These are phyloP conservation scores for Centropristis striata DNA, from an alignment of 2,113 vertebrate species.

Conservation along the genomic window DNA sequence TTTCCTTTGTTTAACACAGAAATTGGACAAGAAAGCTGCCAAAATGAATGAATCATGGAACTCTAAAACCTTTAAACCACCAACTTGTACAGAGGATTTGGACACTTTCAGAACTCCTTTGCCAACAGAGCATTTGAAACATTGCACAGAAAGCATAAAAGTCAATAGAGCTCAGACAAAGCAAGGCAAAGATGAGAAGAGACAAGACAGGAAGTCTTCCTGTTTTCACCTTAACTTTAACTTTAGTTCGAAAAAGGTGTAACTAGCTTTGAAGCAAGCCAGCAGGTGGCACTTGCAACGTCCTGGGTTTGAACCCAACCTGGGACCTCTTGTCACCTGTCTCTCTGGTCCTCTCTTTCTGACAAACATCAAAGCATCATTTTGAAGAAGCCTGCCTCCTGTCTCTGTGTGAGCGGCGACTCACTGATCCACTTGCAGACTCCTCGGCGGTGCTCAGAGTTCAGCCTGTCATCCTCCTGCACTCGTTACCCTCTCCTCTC, in stretches of 20 bases:
- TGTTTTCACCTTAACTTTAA: background rate
- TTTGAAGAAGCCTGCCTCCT: constrained; percentile 19
- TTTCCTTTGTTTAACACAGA: background rate
- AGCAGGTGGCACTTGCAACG: background rate
- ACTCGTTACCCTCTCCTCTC: constrained; percentile 56
- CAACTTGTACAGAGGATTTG: background rate
- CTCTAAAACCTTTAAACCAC: background rate
- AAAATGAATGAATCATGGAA: background rate
- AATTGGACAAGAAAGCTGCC: background rate
- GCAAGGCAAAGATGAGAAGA: background rate
- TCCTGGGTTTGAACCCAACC: constrained; percentile 25
- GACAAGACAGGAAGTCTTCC: background rate
- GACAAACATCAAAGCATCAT: constrained; percentile 27
- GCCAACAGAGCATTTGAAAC: constrained; percentile 23
- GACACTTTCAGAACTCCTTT: background rate
- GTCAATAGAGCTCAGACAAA: constrained; percentile 2
- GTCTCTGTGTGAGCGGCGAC: constrained; percentile 26
- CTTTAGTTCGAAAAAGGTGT: background rate
- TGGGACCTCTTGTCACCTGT: constrained; percentile 11
- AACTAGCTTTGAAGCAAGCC: background rate
- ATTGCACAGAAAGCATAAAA: background rate
- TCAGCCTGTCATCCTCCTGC: constrained; percentile 52
- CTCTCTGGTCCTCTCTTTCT: background rate
- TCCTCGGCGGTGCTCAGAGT: constrained; percentile 34
- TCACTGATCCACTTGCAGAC: constrained; percentile 45